phyloP scores from a whole-genome alignment of 2,797 vertebrate species.

The Tragopan temminckii region DNA sequence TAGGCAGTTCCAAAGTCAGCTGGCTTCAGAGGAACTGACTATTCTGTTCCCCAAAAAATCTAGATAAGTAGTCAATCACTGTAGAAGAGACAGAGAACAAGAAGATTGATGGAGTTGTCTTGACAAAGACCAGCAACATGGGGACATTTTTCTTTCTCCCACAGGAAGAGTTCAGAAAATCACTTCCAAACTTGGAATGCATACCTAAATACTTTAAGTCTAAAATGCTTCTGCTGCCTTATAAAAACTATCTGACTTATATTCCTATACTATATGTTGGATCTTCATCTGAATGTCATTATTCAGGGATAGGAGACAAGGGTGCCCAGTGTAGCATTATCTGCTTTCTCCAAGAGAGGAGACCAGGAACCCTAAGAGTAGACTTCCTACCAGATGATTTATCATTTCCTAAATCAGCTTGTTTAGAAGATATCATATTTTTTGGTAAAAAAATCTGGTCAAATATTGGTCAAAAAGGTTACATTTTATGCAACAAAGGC shows the following conservation, averaged over 20 bases:
- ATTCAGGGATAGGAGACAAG: background rate
- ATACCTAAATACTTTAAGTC: background rate
- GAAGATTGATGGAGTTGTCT: background rate
- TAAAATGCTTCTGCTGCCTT: background rate
- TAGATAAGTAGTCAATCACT: background rate
- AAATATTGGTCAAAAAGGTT: background rate
- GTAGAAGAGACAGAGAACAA: background rate
- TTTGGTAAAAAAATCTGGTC: background rate
- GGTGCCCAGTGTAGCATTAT: background rate
- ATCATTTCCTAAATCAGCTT: background rate
- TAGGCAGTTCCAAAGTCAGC: background rate
- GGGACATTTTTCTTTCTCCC: background rate
- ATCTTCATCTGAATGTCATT: background rate
- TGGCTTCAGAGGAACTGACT: background rate
- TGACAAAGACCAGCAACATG: background rate
- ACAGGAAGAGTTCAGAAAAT: background rate
- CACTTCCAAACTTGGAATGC: background rate
- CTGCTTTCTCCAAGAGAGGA: background rate
- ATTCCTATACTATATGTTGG: rapidly evolving
- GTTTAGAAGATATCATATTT: background rate
- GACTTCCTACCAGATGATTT: background rate
- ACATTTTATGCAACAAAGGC: background rate
- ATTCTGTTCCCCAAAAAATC: background rate
- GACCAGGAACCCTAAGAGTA: background rate
- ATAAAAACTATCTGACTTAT: background rate